phyloP scores from a whole-genome alignment of 2,797 vertebrate genomes.

The Octomys mimax region DNA sequence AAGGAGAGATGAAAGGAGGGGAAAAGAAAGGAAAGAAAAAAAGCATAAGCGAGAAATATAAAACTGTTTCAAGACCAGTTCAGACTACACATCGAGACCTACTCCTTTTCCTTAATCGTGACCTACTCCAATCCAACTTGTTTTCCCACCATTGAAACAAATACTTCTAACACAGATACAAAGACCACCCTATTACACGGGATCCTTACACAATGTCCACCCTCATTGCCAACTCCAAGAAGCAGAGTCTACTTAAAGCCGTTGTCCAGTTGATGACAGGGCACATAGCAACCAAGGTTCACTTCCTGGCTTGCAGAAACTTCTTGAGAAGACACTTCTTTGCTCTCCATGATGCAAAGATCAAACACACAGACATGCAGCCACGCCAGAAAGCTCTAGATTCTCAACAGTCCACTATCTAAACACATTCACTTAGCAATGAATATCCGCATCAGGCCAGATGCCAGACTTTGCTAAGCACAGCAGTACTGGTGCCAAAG shows the following conservation, averaged over 20 bases:
- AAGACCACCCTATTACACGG: background rate
- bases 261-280: background rate
- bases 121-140: conserved; percentile 31
- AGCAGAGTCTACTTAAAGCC: background rate
- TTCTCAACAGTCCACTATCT: background rate
- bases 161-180: conserved; percentile 5
- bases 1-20: background rate
- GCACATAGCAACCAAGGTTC: background rate
- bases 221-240: background rate
- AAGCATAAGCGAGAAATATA: conserved; percentile 53
- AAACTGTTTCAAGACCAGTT: background rate
- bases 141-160: conserved; percentile 42
- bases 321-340: conserved; percentile 11
- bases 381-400: background rate
- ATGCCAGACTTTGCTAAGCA: background rate
- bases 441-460: background rate
- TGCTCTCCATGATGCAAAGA: background rate
- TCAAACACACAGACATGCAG: background rate
- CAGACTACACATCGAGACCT: too few species aligned
- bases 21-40: background rate
- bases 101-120: conserved; percentile 20
- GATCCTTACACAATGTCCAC: background rate
- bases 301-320: background rate
- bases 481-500: background rate
- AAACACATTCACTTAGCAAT: background rate